Conservation (phyloP, 2,113 vertebrate species). For the Irena cyanogastra region DNA sequence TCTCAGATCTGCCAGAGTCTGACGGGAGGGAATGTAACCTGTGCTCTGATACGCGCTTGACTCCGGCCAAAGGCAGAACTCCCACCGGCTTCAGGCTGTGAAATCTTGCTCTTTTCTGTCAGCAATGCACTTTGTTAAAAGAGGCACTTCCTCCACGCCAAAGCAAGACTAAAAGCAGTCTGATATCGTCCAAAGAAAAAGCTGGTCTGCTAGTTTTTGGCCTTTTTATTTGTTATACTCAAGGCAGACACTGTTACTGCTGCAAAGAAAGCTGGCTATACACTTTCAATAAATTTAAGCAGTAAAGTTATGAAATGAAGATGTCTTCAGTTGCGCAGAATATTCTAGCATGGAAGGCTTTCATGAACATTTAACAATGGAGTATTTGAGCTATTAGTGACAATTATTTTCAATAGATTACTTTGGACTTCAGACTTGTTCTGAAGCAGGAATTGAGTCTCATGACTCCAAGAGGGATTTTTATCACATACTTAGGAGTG, state of each 20-base stretch:
- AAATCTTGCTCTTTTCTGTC: conserved; percentile 15
- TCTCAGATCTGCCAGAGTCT: neutral
- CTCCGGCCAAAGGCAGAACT: conserved; percentile 15
- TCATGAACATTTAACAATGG: neutral
- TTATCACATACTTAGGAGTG: neutral
- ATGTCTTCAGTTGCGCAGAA: neutral
- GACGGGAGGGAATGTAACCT: neutral
- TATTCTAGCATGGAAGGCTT: neutral
- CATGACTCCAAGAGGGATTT: neutral
- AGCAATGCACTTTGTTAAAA: neutral
- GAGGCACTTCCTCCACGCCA: neutral
- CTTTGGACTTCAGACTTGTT: neutral
- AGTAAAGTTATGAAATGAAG: neutral
- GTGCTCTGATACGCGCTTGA: neutral
- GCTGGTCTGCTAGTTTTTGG: neutral
- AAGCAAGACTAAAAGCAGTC: neutral
- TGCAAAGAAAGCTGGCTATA: neutral
- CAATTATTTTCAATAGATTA: neutral
- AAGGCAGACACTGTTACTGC: neutral
- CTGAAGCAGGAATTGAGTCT: neutral
- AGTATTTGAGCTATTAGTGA: neutral
- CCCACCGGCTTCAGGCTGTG: neutral
- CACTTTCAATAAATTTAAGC: neutral
- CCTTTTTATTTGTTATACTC: neutral
- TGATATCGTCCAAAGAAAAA: neutral